Evolutionary conservation across 2,797 vertebrate genomes (phyloP), one percentile per base, ranked within the genome.

Genomic region (Nyctibius grandis): DNA sequence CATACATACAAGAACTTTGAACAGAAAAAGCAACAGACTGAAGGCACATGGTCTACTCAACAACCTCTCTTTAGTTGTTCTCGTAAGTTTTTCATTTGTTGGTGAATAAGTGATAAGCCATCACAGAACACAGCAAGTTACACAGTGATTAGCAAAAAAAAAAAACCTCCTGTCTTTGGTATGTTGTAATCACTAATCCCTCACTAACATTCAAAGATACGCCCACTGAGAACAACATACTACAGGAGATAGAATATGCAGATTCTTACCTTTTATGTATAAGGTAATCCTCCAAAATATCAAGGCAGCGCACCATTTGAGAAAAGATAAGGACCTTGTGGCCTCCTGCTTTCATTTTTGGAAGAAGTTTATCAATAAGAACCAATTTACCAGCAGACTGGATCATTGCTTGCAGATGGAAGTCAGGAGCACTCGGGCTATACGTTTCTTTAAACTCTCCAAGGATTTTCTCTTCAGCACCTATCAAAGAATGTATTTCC

Each of bases 271-370:
- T 98, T 98, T 99, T 99, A 98, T 99, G 99, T 97, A 99, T 99
- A 96, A 99, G 99, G 97, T 99, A 99, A 98, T 99, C 99, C 98
- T 99, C 99, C 94, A 99, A 98, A 95, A 99, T 99, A 98, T 99
- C 99, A 89, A 99, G 98, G 94, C 99, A 99, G 96, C 99, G 99
- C 74, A 99, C 99, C 99, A 99, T 99, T 87, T 99, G 99, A 95
- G 99, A 99, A 98, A 99, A 99, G 97, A 99, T 99, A 88, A 99
- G 99, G 84, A 99, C 99, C 96, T 99, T 99, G 97, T 99, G 99
- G 61, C 99, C 99, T 56, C 99, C 99, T 20, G 99, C 99, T 98
- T 99, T 99, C 99, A 99, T 99, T 98, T 99, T 99, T 86, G 99
- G 99, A 97, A 99, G 98, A 92, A 99, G 98, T 95, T 99, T 99